Percentiles rank a stretch among this genome's conserved stretches.
phyloP scores from a whole-genome alignment of 2,113 vertebrate species.

The Mesoclemmys tuberculata region DNA sequence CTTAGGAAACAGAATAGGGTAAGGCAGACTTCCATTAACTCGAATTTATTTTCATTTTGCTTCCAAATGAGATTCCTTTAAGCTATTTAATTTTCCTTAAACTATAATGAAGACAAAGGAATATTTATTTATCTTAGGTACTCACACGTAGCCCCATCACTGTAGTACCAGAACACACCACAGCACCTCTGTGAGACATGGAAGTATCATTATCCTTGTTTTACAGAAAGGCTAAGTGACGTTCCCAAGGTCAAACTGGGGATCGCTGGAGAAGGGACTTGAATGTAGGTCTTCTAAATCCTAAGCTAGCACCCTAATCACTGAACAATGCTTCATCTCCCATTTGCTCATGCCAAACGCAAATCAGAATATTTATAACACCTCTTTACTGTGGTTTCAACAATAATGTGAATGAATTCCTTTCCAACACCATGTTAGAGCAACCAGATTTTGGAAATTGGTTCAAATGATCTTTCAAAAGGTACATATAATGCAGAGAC shows the following conservation, averaged over 20 bases:
- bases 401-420: background rate
- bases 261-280: background rate
- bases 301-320: background rate
- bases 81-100: background rate
- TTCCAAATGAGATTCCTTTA: background rate
- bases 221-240: background rate
- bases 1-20: background rate
- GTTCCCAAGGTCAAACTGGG: background rate
- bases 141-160: background rate
- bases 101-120: background rate
- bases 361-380: background rate
- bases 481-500: background rate
- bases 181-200: background rate
- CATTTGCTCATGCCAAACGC: background rate
- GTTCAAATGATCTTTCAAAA: background rate
- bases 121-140: background rate
- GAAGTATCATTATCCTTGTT: background rate
- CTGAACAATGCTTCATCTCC: background rate
- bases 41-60: background rate
- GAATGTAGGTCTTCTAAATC: background rate
- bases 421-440: background rate
- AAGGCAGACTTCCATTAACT: background rate
- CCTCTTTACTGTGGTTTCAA: background rate
- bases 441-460: background rate
- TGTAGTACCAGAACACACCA: background rate